Evolutionary conservation across 2,113 vertebrate genomes (phyloP), one percentile per base, ranked within the genome.

Genomic region (Lucifuga dentata): DNA sequence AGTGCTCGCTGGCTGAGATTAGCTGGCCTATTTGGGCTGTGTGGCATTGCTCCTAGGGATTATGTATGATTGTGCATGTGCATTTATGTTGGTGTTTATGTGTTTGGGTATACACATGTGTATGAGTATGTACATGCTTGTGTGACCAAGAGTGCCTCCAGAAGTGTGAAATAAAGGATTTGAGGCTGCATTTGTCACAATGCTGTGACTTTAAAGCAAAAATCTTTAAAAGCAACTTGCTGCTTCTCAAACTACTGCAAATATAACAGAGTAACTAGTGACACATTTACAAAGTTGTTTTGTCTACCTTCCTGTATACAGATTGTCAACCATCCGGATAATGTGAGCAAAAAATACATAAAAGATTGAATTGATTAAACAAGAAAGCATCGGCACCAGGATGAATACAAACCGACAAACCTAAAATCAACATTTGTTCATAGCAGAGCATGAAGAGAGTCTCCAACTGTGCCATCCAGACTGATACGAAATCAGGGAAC

Each of bases 21-120:
- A 89, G 67, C 80, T 80, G 85, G 84, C 88, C 80, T 79, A 80
- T 87, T 89, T 87, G 81, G 83, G 87, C 71, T 59, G 72, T 79
- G 76, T 24, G 21, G 74, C 77, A 68, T 83, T 83, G 78, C 88
- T 89, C 69, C 73, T 49, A 84, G 82, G 85, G 78, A 86, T 83
- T 76, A 68, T 79, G 77, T 55, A 39, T 38, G 61, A 63, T 52
- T 65, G 78, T 75, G 79, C 57, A 36, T 76, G 75, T 52, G 73
- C 78, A 29, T 72, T 76, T 67, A 71, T 64, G 48, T 39, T 57
- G 35, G 60, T 65, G 46, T 78, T 12, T 58, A 8, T 64, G 36
- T 58, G 17, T 64, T 57, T 35, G 35, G 39, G 50, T 39, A 36
- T 59, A 45, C 16, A 45, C 49, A 26, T 20, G 36, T 56, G 69